Conservation (phyloP, 2,888 invertebrate genomes). For the Dynastes tityus region DNA sequence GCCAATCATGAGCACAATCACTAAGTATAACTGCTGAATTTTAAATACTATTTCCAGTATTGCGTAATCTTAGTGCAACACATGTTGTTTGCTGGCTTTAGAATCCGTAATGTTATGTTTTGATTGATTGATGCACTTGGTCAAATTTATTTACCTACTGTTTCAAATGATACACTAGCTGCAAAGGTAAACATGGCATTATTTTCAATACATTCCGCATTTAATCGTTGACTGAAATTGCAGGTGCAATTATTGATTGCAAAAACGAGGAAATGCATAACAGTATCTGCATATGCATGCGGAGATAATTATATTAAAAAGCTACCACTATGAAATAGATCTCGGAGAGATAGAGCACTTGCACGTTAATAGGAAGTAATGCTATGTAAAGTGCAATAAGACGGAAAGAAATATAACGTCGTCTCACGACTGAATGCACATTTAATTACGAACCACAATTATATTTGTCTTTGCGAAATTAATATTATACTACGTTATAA, state of each 20-base stretch:
- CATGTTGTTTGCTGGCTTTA: too few relatives aligned
- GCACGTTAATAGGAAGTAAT: conserved; percentile 48
- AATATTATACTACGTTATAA: conserved; percentile 24
- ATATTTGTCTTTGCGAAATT: conserved; percentile 49
- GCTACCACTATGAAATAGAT: conserved; percentile 39
- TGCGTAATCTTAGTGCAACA: too few relatives aligned
- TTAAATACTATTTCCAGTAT: too few relatives aligned
- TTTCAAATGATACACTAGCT: conserved; percentile 15
- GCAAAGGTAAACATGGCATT: conserved; percentile 20
- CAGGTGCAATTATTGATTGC: conserved; percentile 46
- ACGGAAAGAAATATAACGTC: conserved; percentile 20
- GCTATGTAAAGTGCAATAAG: conserved; percentile 43
- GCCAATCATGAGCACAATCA: too few relatives aligned
- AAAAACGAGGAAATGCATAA: conserved; percentile 31
- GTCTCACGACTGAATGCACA: conserved; percentile 43
- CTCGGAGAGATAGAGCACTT: conserved; percentile 43
- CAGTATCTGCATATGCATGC: conserved; percentile 25
- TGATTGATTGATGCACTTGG: neutral
- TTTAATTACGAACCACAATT: conserved; percentile 48
- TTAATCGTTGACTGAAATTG: conserved; percentile 15
- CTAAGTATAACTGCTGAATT: too few relatives aligned
- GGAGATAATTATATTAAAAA: conserved; percentile 44
- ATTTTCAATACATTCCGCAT: conserved; percentile 30
- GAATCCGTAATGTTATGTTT: neutral
- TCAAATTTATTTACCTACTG: conserved; percentile 14